Conservation (phyloP, 2,888 invertebrate genomes). For the Hirtodrosophila confusa region DNA sequence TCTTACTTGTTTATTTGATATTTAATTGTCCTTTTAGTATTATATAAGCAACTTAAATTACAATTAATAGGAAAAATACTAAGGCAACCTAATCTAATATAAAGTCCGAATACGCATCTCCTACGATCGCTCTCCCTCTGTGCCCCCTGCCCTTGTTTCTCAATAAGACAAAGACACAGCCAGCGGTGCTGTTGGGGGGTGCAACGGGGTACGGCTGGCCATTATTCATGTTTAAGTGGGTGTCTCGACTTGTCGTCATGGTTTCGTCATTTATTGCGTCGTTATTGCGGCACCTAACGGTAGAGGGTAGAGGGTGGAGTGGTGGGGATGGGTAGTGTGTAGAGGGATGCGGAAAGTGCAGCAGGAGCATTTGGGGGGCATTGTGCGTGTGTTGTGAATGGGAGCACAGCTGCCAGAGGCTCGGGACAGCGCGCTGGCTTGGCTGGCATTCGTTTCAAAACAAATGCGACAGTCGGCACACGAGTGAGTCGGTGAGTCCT, state of each 20-base stretch:
- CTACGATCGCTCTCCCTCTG: neutral
- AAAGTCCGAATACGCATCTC: neutral
- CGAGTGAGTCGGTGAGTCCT: conserved; percentile 5
- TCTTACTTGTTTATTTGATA: too few relatives aligned
- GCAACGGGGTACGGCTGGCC: conserved; percentile 16
- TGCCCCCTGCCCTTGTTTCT: neutral
- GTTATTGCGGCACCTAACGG: conserved; percentile 75
- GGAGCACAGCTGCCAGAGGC: conserved; percentile 61
- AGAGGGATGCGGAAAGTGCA: neutral
- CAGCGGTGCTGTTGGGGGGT: neutral
- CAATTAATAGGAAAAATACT: too few relatives aligned
- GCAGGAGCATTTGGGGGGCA: neutral
- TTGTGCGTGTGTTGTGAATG: conserved; percentile 50
- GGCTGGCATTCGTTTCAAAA: conserved; percentile 71
- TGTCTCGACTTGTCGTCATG: conserved; percentile 72
- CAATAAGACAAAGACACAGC: conserved; percentile 26
- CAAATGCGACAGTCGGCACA: conserved; percentile 57
- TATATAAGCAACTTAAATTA: too few relatives aligned
- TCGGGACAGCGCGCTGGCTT: neutral
- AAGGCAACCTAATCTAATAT: too few relatives aligned
- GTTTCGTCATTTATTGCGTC: conserved; percentile 76
- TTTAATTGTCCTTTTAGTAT: too few relatives aligned
- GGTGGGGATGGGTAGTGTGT: neutral
- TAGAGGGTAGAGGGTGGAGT: neutral
- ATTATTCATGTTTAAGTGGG: conserved; percentile 77